Evolutionary conservation across 2,113 vertebrate species (phyloP), one percentile per base, ranked within the genome.

Genomic region (Peromyscus californicus): DNA sequence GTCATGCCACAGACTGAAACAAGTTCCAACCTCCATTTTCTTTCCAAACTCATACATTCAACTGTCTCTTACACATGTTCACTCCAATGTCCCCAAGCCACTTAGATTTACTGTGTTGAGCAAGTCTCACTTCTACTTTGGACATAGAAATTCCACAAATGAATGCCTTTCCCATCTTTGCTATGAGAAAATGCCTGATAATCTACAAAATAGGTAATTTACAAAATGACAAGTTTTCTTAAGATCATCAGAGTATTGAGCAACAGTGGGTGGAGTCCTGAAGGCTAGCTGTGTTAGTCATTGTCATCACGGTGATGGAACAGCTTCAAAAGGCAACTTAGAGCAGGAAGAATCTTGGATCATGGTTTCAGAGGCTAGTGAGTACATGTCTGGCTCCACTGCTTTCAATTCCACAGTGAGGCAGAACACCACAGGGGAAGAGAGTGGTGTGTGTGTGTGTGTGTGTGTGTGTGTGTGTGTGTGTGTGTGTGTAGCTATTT

Each of bases 21-120:
- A 51, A 89, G 2, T n/a, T 94, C 31, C 69, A 92, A 15, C 17
- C 75, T 85, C 42, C 17, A 22, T 48, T 93, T 70, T 79, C 76
- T 97, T 83, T 91, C 85, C 89, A 94, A 39, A 65, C 57, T 6
- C 48, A 70, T 65, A 70, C 26, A 51, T 57, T 76, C 93, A 79
- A 65, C 42, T 12, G 13, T 70, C 36, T 90, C 31, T 80, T 84
- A 17, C 82, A 93, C n/a, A 19, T 42, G n/a, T 48, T 82, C 83
- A 13, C 42, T 82, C 63, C 33, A 86, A 51, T 61, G 17, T 86
- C 51, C 65, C 78, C 26, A 72, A 17, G 72, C 70, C 90, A 89
- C 76, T 78, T 22, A 72, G n/a, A 95, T 33, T 95, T 65, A 74
- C 57, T 22, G 21, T 51, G 33, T 45, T 70, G 42, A 89, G 72